Conservation (phyloP, 2,888 invertebrate species). For the Trachelus stipa region DNA sequence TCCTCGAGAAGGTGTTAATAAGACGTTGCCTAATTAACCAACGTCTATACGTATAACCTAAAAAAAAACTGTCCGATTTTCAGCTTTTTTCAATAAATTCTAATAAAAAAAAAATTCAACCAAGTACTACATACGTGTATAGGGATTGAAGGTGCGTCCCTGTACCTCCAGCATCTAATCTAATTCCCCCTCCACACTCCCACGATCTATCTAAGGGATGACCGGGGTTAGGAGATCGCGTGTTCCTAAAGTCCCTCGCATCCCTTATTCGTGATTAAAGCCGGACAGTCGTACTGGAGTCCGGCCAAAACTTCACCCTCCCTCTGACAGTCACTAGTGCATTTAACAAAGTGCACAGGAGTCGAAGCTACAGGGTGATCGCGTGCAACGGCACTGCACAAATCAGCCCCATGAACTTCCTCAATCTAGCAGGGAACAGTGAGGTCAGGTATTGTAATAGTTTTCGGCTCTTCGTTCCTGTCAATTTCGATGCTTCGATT, state of each 20-base stretch:
- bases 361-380: neutral
- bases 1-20: too few relatives aligned
- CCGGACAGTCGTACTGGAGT: neutral
- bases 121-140: neutral
- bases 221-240: neutral
- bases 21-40: neutral
- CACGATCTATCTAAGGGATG: neutral
- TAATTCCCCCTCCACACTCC: too few relatives aligned
- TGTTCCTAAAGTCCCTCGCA: neutral
- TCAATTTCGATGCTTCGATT: neutral
- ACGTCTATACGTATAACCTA: neutral
- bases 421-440: neutral
- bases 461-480: neutral
- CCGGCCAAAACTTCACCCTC: neutral
- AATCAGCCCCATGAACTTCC: neutral
- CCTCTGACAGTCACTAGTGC: neutral
- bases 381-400: neutral
- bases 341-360: neutral
- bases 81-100: too few relatives aligned
- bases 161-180: neutral
- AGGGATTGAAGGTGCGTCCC: neutral
- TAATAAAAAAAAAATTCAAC: too few relatives aligned
- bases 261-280: neutral
- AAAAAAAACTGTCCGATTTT: too few relatives aligned
- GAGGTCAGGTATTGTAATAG: neutral